Evolutionary conservation across 1,140 invertebrate genomes (phyloP), one percentile per base, ranked within the genome.

Genomic region (Drosophila orena): DNA sequence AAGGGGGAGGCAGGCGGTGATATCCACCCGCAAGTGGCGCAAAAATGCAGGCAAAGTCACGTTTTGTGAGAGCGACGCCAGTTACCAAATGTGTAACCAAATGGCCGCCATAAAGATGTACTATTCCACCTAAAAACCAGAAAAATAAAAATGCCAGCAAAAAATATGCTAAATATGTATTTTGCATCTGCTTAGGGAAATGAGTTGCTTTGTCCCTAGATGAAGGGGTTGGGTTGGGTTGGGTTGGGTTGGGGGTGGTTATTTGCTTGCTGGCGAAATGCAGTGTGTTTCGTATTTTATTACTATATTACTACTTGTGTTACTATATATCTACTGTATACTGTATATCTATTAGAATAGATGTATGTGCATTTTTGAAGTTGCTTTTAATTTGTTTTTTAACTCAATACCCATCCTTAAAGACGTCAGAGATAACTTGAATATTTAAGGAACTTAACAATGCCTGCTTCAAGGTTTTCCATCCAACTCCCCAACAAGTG

Each of bases 21-120:
- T 52, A 49, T 69, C 64, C 43, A 66, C 69, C 71, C 43, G 71
- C 59, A 44, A 71, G 59, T 59, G 44, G 55, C 61, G 62, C 62
- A 81, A 86, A 86, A 86, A 88, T 81, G 81, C 83, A 88, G 70
- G 64, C 57, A 88, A 88, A 81, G 83, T 86, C 83, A 86, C 83
- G 83, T 86, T 88, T 85, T 40, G 35, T 49, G 69, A 56, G 59
- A 77, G 73, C 37, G 34, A 46, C 35, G 71, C 64, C 59, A 75
- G 71, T 61, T 78, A 68, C 78, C 75, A 69, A 62, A 76, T 71
- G 75, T 54, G 55, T 84, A 76, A 69, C 80, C 65, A 83, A 81
- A 81, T 81, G 79, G 65, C 77, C 46, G 56, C 81, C 47, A 85
- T 86, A 81, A 85, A 85, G 59, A 64, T 69, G 64, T 74, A 50